Base-by-base conservation (phyloP, 2,113 vertebrate genomes). In the Trochalopteron elliotii region DNA sequence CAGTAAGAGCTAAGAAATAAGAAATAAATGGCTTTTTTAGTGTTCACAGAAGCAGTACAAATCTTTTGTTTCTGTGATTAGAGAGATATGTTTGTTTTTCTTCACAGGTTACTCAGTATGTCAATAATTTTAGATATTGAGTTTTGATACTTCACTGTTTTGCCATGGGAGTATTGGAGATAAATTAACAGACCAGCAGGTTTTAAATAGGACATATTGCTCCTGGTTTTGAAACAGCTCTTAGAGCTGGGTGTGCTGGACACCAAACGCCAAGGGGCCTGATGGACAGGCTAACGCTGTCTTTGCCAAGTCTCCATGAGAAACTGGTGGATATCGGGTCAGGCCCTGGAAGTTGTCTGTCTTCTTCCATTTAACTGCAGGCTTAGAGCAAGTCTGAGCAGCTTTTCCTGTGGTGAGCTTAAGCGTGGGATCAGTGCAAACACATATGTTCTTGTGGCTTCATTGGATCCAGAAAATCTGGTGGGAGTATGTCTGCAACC, bases 341-440 rank as follows among this genome's bases (percentile, higher is more conserved):
- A 92, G 83, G 59, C 50, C 42, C 77, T 93, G 56, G 89, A 76
- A 87, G 57, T 84, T 88, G 33, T 78, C 63, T 83, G 56, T 74
- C 44, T 67, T 85, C 85, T 92, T 89, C 83, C 35, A 63, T 83
- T 90, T 91, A 91, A 79, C 56, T 83, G 60, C 45, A 78, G 78
- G 74, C 69, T 95, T 91, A 90, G 63, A 92, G 55, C 53, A 86
- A 92, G 83, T 56, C 63, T 75, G 87, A 76, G 87, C 92, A 94
- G 93, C 88, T 90, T 91, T 86, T 96, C 75, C 78, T 91, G 86
- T 3, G 10, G 59, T 47, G 55, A 91, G 91, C 67, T 77, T 50
- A 87, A 86, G 70, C 2, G 21, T 67, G 69, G 72, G 85, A 87
- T 91, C 78, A 57, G 47, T 56, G 57, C 83, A 89, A 94, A 69